Evolutionary conservation across 2,888 invertebrate genomes (phyloP), one percentile per base, ranked within the genome.

Genomic region (Noctua pronuba): DNA sequence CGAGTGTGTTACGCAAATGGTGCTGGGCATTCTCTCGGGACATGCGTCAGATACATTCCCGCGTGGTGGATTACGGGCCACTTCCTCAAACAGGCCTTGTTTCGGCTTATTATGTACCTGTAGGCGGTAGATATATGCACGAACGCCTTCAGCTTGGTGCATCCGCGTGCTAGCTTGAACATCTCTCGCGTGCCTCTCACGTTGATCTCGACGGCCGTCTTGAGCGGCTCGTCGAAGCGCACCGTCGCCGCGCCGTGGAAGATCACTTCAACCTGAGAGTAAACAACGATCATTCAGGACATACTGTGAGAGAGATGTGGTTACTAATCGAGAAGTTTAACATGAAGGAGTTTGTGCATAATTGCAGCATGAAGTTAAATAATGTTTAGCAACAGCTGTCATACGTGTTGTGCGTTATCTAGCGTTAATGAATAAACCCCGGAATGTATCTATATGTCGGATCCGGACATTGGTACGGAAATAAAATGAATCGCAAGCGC

Each of bases 111-210:
- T 35, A 35, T 21, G 21, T 52, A 65, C 74, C 95, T 95, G 93
- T 99, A 99, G 0, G 99, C 98, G 0, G 99, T 99, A 0, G 99
- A 99, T 0, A 99, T 98, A 92, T 99, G 99, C 0, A 99, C 97
- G 88, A 98, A 97, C 0, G 98, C 97, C 93, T 96, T 94, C 44
- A 96, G 84, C 31, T 93, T 95, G 31, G 86, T 82, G 79, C 95
- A 96, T 0, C 90, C 89, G 2, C 93, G 88, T 0, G 96, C 97
- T 8, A 97, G 88, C 0, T 85, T 79, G 44, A 97, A 86, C 84
- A 97, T 92, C 77, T 97, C 97, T 55, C 94, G 87, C 0, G 97
- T 95, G 0, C 97, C 97, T 4, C 96, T 83, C 0, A 97, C 96
- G 83, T 97, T 97, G 75, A 97, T 96, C 35, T 92, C 89, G 0